Evolutionary conservation across 2,797 vertebrate species (phyloP), one percentile per base, ranked within the genome.

Genomic region (Falco concolor): DNA sequence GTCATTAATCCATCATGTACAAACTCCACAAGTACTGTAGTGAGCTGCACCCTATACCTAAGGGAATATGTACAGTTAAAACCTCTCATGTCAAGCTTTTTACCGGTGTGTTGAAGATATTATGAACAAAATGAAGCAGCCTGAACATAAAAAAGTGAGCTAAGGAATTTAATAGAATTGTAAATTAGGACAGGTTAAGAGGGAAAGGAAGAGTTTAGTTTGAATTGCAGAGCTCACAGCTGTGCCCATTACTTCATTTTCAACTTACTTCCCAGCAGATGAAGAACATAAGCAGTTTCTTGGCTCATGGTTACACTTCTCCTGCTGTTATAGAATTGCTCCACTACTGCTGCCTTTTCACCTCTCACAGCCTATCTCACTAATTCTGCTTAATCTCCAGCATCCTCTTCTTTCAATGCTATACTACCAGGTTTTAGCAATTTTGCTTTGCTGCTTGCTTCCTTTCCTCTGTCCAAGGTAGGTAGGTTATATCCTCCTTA

Each of bases 401-500:
- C 56, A 64, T 54, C 50, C 42, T 54, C 18, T 67, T 68, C 68
- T 20, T 77, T 67, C 14, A 0, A 53, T 60, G 52, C 82, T 75
- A 9, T 15, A 28, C 50, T 10, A 30, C 24, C 52, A 56, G 34
- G 50, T 57, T 40, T 16, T 17, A 49, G 52, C 25, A 18, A 7
- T 36, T 36, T 65, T 12, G 1, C 68, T 74, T 44, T 60, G 34
- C 56, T 23, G 10, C 17, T 49, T 32, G 42, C 65, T 74, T 69
- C 70, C 52, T 72, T 84, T 87, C 65, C 88, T 84, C 88, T 93
- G 75, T 84, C 90, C 82, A 81, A 72, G 82, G 85, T 78, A 72
- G 53, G 60, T 10, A 49, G 40, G 25, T 57, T 89, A 5, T 63
- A 19, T 87, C n/a, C 57, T 73, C 56, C 76, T 24, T 30, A 38